phyloP scores from a whole-genome alignment of 2,113 vertebrate species.

The Crotalus helleri region DNA sequence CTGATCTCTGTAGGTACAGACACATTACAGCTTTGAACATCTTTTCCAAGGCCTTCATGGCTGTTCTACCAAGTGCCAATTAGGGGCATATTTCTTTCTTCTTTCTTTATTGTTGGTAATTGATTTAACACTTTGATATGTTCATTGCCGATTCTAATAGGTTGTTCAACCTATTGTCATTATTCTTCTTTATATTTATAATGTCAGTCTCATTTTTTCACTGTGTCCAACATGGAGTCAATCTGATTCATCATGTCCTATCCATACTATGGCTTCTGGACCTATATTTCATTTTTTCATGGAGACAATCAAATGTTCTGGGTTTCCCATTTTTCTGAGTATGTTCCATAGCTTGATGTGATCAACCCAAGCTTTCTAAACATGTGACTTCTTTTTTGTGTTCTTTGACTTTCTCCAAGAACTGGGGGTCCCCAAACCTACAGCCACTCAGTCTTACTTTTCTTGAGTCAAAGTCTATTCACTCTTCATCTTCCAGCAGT shows the following conservation, averaged over 20 bases:
- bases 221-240: too few relatives aligned
- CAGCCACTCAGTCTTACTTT: neutral
- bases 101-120: too few relatives aligned
- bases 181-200: too few relatives aligned
- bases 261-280: neutral
- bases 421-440: neutral
- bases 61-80: too few relatives aligned
- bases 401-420: neutral
- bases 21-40: too few relatives aligned
- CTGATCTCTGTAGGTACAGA: too few relatives aligned
- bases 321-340: neutral
- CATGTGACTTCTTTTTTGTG: neutral
- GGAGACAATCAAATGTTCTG: neutral
- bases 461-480: neutral
- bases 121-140: too few relatives aligned
- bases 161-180: too few relatives aligned
- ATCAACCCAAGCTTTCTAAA: neutral
- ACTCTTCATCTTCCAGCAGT: neutral
- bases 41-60: too few relatives aligned
- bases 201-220: too few relatives aligned
- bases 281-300: neutral
- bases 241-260: neutral
- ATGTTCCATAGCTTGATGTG: neutral
- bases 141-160: too few relatives aligned
- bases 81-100: too few relatives aligned